Conservation (phyloP, 2,888 invertebrate genomes). For the Schizotus pectinicornis region DNA sequence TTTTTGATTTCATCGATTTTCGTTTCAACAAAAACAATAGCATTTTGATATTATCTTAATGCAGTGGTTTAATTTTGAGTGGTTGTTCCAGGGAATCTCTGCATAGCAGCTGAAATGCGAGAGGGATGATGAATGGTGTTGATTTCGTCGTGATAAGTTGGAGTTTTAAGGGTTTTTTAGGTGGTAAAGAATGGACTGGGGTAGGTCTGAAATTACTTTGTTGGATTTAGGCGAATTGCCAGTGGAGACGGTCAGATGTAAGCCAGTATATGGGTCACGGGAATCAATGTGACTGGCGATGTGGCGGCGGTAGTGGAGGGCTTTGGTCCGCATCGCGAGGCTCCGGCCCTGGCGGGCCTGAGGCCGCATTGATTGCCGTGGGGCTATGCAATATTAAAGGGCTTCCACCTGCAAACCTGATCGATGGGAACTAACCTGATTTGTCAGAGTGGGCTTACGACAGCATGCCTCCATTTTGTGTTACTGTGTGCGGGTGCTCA, state of each 20-base stretch:
- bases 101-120: too few relatives aligned
- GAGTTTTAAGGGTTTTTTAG: too few relatives aligned
- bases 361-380: slow-evolving; percentile 6
- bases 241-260: background rate
- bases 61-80: too few relatives aligned
- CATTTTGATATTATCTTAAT: too few relatives aligned
- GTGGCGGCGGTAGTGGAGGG: slow-evolving; percentile 1
- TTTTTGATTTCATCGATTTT: too few relatives aligned
- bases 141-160: too few relatives aligned
- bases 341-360: background rate
- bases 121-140: too few relatives aligned
- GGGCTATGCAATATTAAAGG: background rate
- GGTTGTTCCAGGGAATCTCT: too few relatives aligned
- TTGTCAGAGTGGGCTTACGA: slow-evolving; percentile 55
- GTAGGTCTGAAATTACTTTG: too few relatives aligned
- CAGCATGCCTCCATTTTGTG: slow-evolving; percentile 50
- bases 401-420: background rate
- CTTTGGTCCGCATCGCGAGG: slow-evolving; percentile 6
- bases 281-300: slow-evolving; percentile 26
- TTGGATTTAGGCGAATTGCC: too few relatives aligned
- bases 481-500: slow-evolving; percentile 39
- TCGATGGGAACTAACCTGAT: slow-evolving; percentile 51
- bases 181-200: too few relatives aligned
- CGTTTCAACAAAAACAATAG: too few relatives aligned
- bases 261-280: slow-evolving; percentile 24